Percentiles rank a stretch among this genome's conserved stretches.
Evolutionary conservation across 2,888 invertebrate species (phyloP).

Genomic region (Hydriomena furcata): DNA sequence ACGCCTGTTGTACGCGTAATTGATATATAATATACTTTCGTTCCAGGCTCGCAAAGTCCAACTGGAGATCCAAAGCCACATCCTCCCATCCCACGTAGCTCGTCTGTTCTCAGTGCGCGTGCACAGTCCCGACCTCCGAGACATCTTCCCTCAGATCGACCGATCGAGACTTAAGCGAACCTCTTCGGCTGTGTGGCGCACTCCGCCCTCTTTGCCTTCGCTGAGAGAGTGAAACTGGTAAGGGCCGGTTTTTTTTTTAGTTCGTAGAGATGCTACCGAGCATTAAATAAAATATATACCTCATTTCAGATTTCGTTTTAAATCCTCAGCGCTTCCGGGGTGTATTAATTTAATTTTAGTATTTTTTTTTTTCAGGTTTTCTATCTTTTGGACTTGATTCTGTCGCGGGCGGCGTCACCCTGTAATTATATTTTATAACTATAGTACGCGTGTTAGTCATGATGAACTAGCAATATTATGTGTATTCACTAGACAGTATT

Average conservation of each 20-base stretch:
- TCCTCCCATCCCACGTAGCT: slow-evolving; percentile 72
- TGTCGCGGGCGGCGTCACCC: slow-evolving; percentile 18
- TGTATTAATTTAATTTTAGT: background rate
- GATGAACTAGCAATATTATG: slow-evolving; percentile 11
- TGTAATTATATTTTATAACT: slow-evolving; percentile 15
- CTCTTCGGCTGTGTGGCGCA: slow-evolving; percentile 90
- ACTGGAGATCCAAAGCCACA: slow-evolving; percentile 71
- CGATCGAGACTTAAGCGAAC: slow-evolving; percentile 86
- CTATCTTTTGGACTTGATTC: slow-evolving; percentile 2
- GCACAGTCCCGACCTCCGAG: slow-evolving; percentile 85
- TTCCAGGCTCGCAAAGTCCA: slow-evolving; percentile 63
- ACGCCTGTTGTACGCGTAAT: too few relatives aligned
- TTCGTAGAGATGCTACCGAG: too few relatives aligned
- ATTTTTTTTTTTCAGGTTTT: slow-evolving; percentile 20
- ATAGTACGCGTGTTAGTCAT: slow-evolving; percentile 5
- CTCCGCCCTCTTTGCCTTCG: slow-evolving; percentile 85
- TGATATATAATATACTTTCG: background rate
- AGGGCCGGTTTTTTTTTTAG: too few relatives aligned
- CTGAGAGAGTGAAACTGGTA: slow-evolving; percentile 56
- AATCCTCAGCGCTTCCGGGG: too few relatives aligned
- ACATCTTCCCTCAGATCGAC: slow-evolving; percentile 87
- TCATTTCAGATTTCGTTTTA: too few relatives aligned
- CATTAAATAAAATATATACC: too few relatives aligned
- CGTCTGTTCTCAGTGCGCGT: slow-evolving; percentile 85
- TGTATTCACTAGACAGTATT: slow-evolving; percentile 5